phyloP scores from a whole-genome alignment of 64 coral and sea anemone species.

The Cladopsammia gracilis region DNA sequence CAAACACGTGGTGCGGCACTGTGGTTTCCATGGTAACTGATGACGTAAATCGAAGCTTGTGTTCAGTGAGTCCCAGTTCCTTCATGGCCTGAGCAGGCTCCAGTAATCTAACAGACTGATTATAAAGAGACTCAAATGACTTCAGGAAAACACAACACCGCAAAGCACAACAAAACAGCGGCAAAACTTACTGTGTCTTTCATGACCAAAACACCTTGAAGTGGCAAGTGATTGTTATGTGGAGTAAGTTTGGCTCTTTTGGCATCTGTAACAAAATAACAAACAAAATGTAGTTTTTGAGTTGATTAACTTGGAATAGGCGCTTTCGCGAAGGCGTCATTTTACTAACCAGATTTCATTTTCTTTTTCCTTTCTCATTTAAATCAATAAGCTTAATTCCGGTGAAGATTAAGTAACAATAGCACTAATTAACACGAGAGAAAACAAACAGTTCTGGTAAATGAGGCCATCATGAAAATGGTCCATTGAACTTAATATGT shows the following conservation, averaged over 20 bases:
- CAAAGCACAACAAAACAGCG: background rate
- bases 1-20: slow-evolving; percentile 68
- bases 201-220: slow-evolving; percentile 96
- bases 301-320: background rate
- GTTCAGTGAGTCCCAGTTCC: slow-evolving; percentile 91
- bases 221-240: slow-evolving; percentile 89
- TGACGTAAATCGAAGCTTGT: slow-evolving; percentile 94
- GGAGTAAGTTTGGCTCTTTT: slow-evolving; percentile 88
- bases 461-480: no score
- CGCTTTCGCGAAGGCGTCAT: no score
- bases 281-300: background rate
- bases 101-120: slow-evolving; percentile 84
- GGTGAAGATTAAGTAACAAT: no score
- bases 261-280: slow-evolving; percentile 74
- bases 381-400: no score
- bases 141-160: background rate
- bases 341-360: no score
- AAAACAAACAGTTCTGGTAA: no score
- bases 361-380: no score
- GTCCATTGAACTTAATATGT: no score
- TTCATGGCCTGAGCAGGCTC: slow-evolving; percentile 89
- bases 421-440: no score
- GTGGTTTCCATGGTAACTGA: slow-evolving; percentile 87
- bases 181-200: slow-evolving; percentile 85
- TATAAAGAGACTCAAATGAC: background rate